Evolutionary conservation across 2,888 invertebrate genomes (phyloP).

Genomic region (Smittia aterrima): DNA sequence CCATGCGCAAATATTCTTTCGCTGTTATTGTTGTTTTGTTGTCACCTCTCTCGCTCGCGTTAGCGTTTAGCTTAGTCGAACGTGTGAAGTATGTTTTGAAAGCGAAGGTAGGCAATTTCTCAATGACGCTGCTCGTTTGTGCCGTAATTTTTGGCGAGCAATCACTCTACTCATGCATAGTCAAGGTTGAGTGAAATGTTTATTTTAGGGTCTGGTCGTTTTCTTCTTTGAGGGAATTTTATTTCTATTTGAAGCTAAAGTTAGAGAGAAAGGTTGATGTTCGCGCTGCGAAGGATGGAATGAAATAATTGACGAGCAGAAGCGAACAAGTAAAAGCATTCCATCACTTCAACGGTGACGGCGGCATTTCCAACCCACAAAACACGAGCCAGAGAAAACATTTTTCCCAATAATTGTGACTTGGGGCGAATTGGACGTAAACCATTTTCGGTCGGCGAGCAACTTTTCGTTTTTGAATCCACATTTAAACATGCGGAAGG

Average conservation of each 20-base stretch:
- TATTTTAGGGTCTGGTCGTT: slow-evolving; percentile 23
- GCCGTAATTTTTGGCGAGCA: not conserved
- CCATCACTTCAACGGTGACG: not conserved
- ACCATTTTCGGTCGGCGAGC: not conserved
- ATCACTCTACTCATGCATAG: slow-evolving; percentile 20
- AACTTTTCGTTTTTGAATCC: not conserved
- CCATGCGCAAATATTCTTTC: not conserved
- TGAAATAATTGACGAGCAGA: too few species aligned
- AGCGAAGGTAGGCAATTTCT: not conserved
- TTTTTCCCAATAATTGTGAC: not conserved
- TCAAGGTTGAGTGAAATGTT: slow-evolving; percentile 23
- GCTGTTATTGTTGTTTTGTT: not conserved
- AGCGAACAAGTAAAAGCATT: not conserved
- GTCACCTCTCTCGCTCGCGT: not conserved
- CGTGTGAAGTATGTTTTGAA: not conserved
- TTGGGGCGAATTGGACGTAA: not conserved
- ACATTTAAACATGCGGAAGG: not conserved
- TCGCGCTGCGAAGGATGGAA: too few species aligned
- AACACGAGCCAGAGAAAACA: not conserved
- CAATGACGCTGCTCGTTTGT: slow-evolving; percentile 1
- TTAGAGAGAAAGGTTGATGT: not conserved
- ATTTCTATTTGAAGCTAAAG: not conserved
- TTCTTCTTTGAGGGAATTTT: slow-evolving; percentile 3
- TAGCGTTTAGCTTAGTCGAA: not conserved
- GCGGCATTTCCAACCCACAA: not conserved